A percentile compares a stretch with the other conserved stretches of the same genome.
Evolutionary conservation across 2,797 vertebrate genomes (phyloP).

Genomic region (Philypnodon macrostomus): DNA sequence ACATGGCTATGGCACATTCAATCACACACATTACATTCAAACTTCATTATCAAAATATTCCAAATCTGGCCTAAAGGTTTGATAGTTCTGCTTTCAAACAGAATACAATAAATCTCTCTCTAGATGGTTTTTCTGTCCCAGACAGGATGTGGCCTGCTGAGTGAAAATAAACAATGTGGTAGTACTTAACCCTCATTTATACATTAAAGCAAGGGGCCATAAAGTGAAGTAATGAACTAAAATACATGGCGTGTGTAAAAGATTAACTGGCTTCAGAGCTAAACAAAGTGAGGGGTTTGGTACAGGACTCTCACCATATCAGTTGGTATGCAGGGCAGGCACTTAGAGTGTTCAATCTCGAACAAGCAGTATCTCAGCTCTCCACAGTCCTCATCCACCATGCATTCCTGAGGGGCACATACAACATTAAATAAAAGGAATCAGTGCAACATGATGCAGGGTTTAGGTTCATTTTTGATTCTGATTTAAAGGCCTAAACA

Average conservation of each 20-base stretch:
- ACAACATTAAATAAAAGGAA: not conserved
- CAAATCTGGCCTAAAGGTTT: not conserved
- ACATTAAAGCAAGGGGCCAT: constrained; percentile 1
- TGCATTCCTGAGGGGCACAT: constrained; percentile 81
- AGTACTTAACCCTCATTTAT: constrained; percentile 9
- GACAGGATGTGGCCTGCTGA: constrained; percentile 3
- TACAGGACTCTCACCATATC: constrained; percentile 71
- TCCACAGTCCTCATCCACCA: constrained; percentile 92
- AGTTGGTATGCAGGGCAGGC: constrained; percentile 82
- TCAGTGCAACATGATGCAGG: not conserved
- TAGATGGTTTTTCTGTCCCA: not conserved
- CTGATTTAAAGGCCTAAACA: too few species aligned
- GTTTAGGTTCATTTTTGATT: not conserved
- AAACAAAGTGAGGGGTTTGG: not conserved
- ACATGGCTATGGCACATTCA: constrained; percentile 75
- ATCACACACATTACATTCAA: not conserved
- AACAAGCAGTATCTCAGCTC: constrained; percentile 84
- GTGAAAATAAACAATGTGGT: constrained; percentile 5
- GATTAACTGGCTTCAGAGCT: constrained; percentile 3
- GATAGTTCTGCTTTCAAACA: too few species aligned
- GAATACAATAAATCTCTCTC: too few species aligned
- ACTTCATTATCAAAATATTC: not conserved
- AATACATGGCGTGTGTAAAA: not conserved
- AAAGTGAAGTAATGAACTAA: not conserved
- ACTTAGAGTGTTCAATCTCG: constrained; percentile 82